Evolutionary conservation across 92 coral and sea anemone genomes (phyloP).

Genomic region (Montipora capitata): DNA sequence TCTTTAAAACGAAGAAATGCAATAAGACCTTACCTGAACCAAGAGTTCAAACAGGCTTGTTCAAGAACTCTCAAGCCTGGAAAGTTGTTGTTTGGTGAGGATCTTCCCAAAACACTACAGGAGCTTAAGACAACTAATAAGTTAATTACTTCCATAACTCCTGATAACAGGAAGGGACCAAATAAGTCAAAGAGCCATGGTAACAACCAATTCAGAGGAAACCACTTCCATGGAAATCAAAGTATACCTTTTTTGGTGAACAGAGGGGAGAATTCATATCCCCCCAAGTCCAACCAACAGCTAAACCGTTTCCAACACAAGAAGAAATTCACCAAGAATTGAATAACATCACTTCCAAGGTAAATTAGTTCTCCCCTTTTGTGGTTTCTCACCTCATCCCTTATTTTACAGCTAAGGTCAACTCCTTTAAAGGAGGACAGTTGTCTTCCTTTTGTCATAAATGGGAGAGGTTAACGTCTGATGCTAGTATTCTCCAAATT

Average conservation of each 20-base stretch:
- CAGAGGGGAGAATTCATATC: background rate
- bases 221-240: slow-evolving; percentile 2
- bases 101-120: slow-evolving; percentile 51
- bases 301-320: slow-evolving; percentile 29
- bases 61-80: slow-evolving; percentile 44
- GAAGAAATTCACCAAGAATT: slow-evolving; percentile 44
- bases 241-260: background rate
- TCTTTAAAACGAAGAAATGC: slow-evolving; percentile 13
- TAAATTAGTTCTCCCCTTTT: background rate
- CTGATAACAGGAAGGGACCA: slow-evolving; percentile 18
- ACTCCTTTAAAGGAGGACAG: slow-evolving; percentile 27
- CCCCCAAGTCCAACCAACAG: slow-evolving; percentile 40
- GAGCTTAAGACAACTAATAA: slow-evolving; percentile 68
- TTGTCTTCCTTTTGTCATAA: slow-evolving; percentile 4
- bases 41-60: slow-evolving; percentile 38
- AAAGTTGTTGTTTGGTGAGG: slow-evolving; percentile 50
- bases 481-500: background rate
- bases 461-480: background rate
- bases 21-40: slow-evolving; percentile 20
- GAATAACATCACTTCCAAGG: slow-evolving; percentile 18
- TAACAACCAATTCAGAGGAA: slow-evolving; percentile 13
- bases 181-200: slow-evolving; percentile 9
- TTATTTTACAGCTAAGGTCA: slow-evolving; percentile 23
- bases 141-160: slow-evolving; percentile 9
- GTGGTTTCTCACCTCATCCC: slow-evolving; percentile 25